Conservation (phyloP, 2,113 vertebrate genomes). For the Scalopus aquaticus region DNA sequence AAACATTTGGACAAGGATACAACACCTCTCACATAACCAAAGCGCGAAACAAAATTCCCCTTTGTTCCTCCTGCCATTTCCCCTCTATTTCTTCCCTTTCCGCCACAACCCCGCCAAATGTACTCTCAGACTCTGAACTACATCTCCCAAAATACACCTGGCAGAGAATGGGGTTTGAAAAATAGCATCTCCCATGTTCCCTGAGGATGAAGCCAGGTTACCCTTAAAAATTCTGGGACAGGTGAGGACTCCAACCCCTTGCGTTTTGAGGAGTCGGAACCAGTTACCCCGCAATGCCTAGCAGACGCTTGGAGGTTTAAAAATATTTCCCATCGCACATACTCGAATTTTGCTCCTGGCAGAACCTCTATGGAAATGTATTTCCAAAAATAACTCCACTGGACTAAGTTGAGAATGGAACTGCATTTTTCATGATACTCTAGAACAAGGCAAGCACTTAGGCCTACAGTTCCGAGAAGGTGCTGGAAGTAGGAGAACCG, state of each 20-base stretch:
- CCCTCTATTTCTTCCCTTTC: background rate
- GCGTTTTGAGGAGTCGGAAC: slow-evolving; percentile 2
- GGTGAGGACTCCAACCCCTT: background rate
- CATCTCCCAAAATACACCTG: background rate
- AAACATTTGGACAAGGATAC: background rate
- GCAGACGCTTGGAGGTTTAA: background rate
- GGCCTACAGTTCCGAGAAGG: background rate
- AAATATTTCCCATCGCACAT: too few species aligned
- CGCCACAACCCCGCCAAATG: background rate
- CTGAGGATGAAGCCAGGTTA: background rate
- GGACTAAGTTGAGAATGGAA: background rate
- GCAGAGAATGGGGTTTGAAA: background rate
- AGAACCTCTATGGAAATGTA: background rate
- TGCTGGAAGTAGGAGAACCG: rapidly evolving
- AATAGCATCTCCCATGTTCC: background rate
- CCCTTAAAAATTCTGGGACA: background rate
- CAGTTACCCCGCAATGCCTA: background rate
- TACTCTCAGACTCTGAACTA: background rate
- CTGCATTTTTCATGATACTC: background rate
- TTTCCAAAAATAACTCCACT: too few species aligned
- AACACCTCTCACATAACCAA: background rate
- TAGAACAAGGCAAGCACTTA: background rate
- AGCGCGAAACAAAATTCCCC: background rate
- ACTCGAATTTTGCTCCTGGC: background rate
- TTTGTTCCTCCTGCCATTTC: background rate